Percentiles rank a stretch among this genome's conserved stretches.
Evolutionary conservation across 2,113 vertebrate species (phyloP).

Genomic region (Callipepla squamata): DNA sequence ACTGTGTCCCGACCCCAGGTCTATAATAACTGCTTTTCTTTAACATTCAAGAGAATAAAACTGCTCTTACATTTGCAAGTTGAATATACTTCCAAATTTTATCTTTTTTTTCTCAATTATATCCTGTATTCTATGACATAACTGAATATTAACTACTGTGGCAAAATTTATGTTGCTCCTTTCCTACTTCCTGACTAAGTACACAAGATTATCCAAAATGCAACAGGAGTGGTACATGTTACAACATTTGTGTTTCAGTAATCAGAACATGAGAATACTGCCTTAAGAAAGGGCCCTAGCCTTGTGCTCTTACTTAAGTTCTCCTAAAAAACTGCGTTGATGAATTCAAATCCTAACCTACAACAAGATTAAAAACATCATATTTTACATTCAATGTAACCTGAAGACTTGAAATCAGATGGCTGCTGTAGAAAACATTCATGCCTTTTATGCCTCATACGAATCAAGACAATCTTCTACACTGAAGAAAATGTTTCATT

Average conservation of each 20-base stretch:
- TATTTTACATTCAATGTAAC: not conserved
- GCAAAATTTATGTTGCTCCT: not conserved
- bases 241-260: not conserved
- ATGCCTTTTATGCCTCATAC: not conserved
- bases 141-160: not conserved
- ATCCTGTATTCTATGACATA: not conserved
- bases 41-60: not conserved
- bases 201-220: not conserved
- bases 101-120: not conserved
- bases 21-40: not conserved
- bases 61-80: not conserved
- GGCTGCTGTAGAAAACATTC: not conserved
- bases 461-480: not conserved
- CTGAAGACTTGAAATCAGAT: not conserved
- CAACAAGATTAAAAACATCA: not conserved
- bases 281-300: not conserved
- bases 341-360: not conserved
- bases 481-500: not conserved
- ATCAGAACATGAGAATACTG: not conserved
- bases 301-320: not conserved
- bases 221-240: not conserved
- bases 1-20: not conserved
- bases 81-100: not conserved
- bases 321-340: not conserved
- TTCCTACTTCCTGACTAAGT: not conserved